A percentile compares a stretch with the other conserved stretches of the same genome.
These are phyloP conservation scores for Drosophila littoralis DNA, from an alignment of 1,140 invertebrate species.

Conservation along the genomic window DNA sequence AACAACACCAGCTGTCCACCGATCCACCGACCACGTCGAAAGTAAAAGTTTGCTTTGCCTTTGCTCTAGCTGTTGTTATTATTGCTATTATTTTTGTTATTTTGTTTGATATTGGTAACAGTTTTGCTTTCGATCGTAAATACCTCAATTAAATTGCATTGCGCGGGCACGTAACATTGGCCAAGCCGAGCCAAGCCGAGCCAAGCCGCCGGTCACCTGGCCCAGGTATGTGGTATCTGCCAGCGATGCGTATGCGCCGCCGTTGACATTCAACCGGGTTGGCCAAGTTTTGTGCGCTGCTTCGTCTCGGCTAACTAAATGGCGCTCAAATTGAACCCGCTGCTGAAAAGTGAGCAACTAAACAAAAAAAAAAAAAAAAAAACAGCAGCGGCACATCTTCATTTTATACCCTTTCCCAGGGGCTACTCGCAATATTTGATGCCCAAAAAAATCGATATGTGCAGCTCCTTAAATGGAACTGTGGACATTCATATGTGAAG, in stretches of 20 bases:
- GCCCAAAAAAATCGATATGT: neutral
- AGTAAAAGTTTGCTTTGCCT: conserved; percentile 63
- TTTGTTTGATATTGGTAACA: conserved; percentile 37
- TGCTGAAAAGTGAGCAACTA: conserved; percentile 22
- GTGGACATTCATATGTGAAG: neutral
- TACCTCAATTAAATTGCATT: conserved; percentile 68
- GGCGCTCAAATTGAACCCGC: conserved; percentile 71
- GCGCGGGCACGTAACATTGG: conserved; percentile 67
- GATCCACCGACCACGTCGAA: conserved; percentile 44
- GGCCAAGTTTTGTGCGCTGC: conserved; percentile 27
- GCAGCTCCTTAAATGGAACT: neutral
- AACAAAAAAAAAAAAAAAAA: neutral
- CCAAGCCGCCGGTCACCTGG: neutral
- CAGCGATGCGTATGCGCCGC: conserved; percentile 61
- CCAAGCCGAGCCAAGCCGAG: conserved; percentile 61
- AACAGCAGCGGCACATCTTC: conserved; percentile 36
- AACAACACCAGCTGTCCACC: conserved; percentile 18
- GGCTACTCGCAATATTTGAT: neutral
- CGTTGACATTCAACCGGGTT: conserved; percentile 73
- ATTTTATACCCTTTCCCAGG: conserved; percentile 38
- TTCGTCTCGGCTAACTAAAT: too few relatives aligned
- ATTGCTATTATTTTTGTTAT: conserved; percentile 33
- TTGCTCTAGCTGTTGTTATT: conserved; percentile 34
- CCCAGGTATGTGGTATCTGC: neutral
- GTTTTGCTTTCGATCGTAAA: conserved; percentile 55